Conservation (phyloP, 2,113 vertebrate species). For the Petrocephalus zakoni region DNA sequence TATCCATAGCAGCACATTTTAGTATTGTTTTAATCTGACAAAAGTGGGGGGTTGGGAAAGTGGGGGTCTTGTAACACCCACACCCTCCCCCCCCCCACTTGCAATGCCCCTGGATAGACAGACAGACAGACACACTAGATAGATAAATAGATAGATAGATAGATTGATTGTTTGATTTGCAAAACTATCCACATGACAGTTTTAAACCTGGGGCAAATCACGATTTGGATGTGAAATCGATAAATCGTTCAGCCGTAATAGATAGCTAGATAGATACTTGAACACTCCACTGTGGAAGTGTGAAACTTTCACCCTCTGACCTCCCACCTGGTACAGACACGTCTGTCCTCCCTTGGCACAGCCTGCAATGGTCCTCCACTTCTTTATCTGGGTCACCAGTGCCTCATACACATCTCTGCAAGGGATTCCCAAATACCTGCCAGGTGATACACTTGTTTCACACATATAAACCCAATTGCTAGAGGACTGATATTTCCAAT, state of each 20-base stretch:
- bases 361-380: conserved; percentile 49
- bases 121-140: too few species aligned
- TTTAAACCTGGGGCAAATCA: too few species aligned
- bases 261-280: not conserved
- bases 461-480: not conserved
- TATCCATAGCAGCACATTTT: too few species aligned
- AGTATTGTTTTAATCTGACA: too few species aligned
- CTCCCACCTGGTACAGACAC: conserved; percentile 59
- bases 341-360: conserved; percentile 56
- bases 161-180: not conserved
- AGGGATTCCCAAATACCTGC: conserved; percentile 58
- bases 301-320: too few species aligned
- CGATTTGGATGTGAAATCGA: too few species aligned
- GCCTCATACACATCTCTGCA: conserved; percentile 50
- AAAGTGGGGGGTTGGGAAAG: too few species aligned
- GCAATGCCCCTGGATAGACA: too few species aligned
- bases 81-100: too few species aligned
- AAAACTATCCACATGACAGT: too few species aligned
- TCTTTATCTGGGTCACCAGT: conserved; percentile 59
- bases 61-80: too few species aligned
- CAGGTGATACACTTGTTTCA: not conserved
- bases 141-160: not conserved
- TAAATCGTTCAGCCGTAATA: too few species aligned
- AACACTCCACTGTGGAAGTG: not conserved
- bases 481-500: not conserved